A percentile compares a stretch with the other conserved stretches of the same genome.
Conservation (phyloP, 1,140 invertebrate species). For the Dolichoris vasculosae region DNA sequence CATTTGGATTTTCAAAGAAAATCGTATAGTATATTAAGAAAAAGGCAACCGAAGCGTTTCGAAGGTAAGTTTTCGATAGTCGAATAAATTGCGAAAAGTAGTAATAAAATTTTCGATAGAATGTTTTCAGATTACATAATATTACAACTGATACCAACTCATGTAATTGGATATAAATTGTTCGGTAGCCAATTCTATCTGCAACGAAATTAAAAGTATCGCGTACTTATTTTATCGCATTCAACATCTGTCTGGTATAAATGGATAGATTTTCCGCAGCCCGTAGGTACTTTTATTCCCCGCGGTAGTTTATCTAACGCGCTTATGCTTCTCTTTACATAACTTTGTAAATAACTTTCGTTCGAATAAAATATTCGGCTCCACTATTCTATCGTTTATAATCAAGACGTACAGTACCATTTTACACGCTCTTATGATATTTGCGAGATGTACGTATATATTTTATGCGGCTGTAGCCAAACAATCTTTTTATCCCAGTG, state of each 20-base stretch:
- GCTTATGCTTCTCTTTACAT: background rate
- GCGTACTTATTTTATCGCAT: background rate
- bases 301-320: background rate
- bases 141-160: too few species aligned
- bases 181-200: too few species aligned
- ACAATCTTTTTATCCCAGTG: conserved; percentile 25
- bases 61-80: background rate
- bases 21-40: background rate
- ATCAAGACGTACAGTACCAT: background rate
- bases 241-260: background rate
- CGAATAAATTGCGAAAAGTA: background rate
- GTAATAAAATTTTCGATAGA: too few species aligned
- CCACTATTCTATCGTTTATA: background rate
- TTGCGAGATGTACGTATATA: background rate
- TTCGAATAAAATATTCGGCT: background rate
- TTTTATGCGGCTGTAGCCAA: background rate
- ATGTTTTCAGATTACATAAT: too few species aligned
- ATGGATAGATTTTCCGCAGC: background rate
- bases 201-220: too few species aligned
- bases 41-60: background rate
- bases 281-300: too few species aligned
- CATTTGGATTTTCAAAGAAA: too few species aligned
- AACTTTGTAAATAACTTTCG: conserved; percentile 5
- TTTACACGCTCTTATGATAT: background rate
- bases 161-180: background rate